Conservation (phyloP, 2,797 vertebrate genomes). For the Pantherophis alleghaniensis region DNA sequence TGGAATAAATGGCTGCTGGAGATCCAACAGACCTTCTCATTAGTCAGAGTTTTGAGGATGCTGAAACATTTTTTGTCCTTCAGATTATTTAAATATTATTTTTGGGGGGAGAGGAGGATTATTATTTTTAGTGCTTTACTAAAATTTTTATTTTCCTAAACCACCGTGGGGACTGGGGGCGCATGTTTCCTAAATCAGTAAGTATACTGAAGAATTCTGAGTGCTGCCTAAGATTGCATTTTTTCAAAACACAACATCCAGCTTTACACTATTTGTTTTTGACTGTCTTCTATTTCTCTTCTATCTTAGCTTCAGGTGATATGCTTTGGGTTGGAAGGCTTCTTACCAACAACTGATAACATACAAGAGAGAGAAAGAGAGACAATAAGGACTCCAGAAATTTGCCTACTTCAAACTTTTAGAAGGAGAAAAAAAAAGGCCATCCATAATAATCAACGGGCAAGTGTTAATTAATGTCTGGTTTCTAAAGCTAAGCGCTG, state of each 20-base stretch:
- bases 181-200: background rate
- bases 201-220: background rate
- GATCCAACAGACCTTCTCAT: background rate
- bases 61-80: background rate
- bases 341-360: slow-evolving; percentile 9
- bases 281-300: background rate
- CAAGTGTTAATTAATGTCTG: slow-evolving; percentile 60
- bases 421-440: background rate
- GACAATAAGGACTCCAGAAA: slow-evolving; percentile 2
- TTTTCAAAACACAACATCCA: background rate
- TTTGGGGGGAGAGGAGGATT: background rate
- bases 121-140: background rate
- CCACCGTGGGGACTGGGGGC: background rate
- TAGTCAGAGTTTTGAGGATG: background rate
- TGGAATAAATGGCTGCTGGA: background rate
- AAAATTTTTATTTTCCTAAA: background rate
- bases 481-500: slow-evolving; percentile 50
- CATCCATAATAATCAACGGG: slow-evolving; percentile 31
- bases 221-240: background rate
- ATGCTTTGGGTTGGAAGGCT: background rate
- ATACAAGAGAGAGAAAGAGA: background rate
- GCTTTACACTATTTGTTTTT: background rate
- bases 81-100: background rate
- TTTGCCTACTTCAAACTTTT: slow-evolving; percentile 23
- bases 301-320: background rate